Conservation (phyloP, 2,113 vertebrate species). For the Stomatorhinus ivindoensis region DNA sequence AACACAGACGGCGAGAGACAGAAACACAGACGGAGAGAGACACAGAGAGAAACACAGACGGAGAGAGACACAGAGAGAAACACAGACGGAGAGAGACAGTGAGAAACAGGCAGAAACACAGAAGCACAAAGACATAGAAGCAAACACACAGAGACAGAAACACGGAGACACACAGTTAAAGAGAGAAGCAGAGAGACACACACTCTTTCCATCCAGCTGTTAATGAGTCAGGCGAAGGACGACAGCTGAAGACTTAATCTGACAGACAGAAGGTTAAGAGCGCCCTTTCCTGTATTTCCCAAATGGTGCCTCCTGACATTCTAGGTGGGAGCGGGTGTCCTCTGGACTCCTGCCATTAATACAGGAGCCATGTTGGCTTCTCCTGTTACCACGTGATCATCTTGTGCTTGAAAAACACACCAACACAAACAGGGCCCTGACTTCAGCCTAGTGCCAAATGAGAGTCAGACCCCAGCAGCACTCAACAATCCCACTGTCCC, state of each 20-base stretch:
- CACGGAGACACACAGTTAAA: too few relatives aligned
- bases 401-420: background rate
- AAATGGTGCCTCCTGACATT: background rate
- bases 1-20: too few relatives aligned
- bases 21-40: too few relatives aligned
- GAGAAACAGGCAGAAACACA: too few relatives aligned
- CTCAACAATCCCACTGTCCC: background rate
- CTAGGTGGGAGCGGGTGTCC: background rate
- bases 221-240: constrained; percentile 34
- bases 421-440: background rate
- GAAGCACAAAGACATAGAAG: background rate
- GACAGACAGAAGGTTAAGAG: background rate
- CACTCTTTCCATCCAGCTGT: constrained; percentile 36
- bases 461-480: background rate
- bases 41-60: background rate
- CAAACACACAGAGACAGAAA: too few relatives aligned
- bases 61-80: background rate
- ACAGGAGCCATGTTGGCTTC: background rate
- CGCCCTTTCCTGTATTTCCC: background rate
- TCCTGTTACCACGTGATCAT: constrained; percentile 7
- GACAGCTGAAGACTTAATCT: constrained; percentile 43
- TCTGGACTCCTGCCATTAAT: constrained; percentile 12
- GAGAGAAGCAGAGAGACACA: background rate
- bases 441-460: background rate
- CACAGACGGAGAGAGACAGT: too few relatives aligned